Evolutionary conservation across 2,888 invertebrate genomes (phyloP).

Genomic region (Hyppa rectilinea): DNA sequence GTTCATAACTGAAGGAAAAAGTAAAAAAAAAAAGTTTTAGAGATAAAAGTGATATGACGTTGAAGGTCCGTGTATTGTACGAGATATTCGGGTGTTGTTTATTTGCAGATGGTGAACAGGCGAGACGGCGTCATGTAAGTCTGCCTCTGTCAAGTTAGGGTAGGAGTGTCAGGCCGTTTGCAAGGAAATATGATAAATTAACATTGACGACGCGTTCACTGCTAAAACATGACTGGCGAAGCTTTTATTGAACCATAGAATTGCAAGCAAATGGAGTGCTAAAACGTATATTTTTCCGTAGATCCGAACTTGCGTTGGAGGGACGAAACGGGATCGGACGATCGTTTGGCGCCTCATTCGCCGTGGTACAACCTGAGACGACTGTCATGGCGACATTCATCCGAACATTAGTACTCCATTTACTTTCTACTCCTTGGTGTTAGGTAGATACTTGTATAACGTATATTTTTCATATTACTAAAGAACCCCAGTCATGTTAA

Average conservation of each 20-base stretch:
- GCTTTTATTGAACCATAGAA: conserved; percentile 16
- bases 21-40: conserved; percentile 55
- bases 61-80: conserved; percentile 60
- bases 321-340: conserved; percentile 22
- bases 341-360: conserved; percentile 15
- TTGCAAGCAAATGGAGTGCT: conserved; percentile 35
- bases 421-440: conserved; percentile 43
- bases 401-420: conserved; percentile 38
- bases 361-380: conserved; percentile 6
- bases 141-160: conserved; percentile 55
- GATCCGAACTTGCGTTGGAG: conserved; percentile 36
- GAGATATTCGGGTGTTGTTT: conserved; percentile 64
- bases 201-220: not conserved
- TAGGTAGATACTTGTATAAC: conserved; percentile 26
- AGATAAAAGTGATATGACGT: conserved; percentile 38
- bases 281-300: conserved; percentile 41
- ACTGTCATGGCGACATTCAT: conserved; percentile 28
- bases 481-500: conserved; percentile 39
- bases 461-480: conserved; percentile 24
- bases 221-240: conserved; percentile 26
- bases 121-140: conserved; percentile 62
- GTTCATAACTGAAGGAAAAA: conserved; percentile 44
- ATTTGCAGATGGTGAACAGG: conserved; percentile 61
- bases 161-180: conserved; percentile 59
- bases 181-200: conserved; percentile 44